phyloP scores from a whole-genome alignment of 1,140 invertebrate genomes.

The Argopecten irradians region DNA sequence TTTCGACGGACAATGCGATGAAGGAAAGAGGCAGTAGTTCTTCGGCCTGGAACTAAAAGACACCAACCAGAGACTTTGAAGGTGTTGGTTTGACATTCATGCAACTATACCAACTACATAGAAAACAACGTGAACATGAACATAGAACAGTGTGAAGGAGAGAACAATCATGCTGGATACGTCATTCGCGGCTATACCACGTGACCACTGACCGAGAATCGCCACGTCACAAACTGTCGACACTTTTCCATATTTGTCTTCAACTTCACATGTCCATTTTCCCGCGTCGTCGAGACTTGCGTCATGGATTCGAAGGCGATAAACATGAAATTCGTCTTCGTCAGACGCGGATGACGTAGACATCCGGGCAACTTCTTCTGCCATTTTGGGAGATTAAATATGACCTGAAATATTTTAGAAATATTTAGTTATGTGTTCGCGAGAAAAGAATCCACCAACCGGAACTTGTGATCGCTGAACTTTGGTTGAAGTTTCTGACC shows the following conservation, averaged over 20 bases:
- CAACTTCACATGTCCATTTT: constrained; percentile 46
- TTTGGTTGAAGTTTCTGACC: too few relatives aligned
- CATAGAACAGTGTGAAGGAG: too few relatives aligned
- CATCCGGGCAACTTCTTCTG: background rate
- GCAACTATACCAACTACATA: background rate
- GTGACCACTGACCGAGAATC: background rate
- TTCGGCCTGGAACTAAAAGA: too few relatives aligned
- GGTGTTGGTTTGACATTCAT: background rate
- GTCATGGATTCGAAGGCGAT: constrained; percentile 49
- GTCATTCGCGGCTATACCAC: background rate
- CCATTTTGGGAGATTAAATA: background rate
- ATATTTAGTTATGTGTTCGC: too few relatives aligned
- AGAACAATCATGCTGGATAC: constrained; percentile 8
- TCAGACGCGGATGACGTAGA: constrained; percentile 34
- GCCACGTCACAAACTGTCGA: constrained; percentile 41
- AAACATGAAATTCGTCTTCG: constrained; percentile 45
- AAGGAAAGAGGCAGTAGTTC: too few relatives aligned
- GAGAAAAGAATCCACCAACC: too few relatives aligned
- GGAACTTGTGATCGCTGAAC: too few relatives aligned
- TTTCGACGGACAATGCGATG: too few relatives aligned
- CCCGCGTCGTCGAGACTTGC: constrained; percentile 37
- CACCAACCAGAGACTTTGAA: background rate
- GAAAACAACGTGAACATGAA: background rate
- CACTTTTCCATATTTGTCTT: constrained; percentile 49
- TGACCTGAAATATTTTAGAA: constrained; percentile 7